Evolutionary conservation across 1,140 invertebrate species (phyloP), one percentile per base, ranked within the genome.

Genomic region (Atta cephalotes): DNA sequence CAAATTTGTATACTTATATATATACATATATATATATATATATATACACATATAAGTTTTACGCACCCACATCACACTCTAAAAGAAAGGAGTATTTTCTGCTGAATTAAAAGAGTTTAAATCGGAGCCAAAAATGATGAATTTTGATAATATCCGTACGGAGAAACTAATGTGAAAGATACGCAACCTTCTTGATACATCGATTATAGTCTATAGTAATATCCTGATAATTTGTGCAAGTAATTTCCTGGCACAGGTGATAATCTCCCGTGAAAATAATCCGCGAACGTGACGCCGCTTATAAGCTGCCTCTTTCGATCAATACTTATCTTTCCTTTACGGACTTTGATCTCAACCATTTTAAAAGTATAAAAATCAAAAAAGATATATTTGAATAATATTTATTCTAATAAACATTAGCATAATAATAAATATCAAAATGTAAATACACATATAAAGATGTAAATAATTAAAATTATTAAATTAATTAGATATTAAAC

Each of bases 261-360:
- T 91, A 88, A 89, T 91, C 76, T 84, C 72, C 58, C 78, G 82
- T 49, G 21, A 56, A 81, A 82, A 91, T 92, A 90, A 92, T 89
- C 65, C 74, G 39, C 88, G 74, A 77, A 90, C 91, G 78, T 89
- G 87, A 88, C 62, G 77, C 35, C 56, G 66, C 39, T 85, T 63
- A 77, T 58, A 65, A 18, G 14, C n/a, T 71, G n/a, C 53, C 35
- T 6, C 39, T 39, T 63, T 84, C 53, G 66, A 81, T 60, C 65
- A 21, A 21, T 70, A 21, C 65, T 81, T 71, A 66, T 56, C 14
- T 71, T 71, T 21, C n/a, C 3, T 58, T 25, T 31, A 21, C 45
- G 25, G 3, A n/a, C 39, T 6, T 25, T 51, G 10, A 35, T 12
- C 63, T 66, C 12, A 1, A 7, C 1, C 25, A 49, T 66, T 16